Evolutionary conservation across 2,797 vertebrate species (phyloP).

Genomic region (Dryobates pubescens): DNA sequence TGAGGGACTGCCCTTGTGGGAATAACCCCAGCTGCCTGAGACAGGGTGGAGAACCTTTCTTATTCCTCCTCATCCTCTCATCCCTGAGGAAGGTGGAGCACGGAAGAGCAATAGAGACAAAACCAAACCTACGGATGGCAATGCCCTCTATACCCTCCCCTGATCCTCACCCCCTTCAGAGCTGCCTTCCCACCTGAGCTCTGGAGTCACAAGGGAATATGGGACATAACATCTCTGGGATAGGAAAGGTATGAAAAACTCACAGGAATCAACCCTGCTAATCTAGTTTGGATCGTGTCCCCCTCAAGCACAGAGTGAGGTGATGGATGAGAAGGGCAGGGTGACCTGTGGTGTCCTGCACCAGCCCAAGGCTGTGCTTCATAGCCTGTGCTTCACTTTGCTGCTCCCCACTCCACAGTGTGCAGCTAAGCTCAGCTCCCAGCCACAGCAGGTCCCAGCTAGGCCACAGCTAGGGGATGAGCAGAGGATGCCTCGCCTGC

Average conservation of each 20-base stretch:
- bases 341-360: neutral
- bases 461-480: neutral
- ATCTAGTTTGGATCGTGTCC: neutral
- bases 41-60: neutral
- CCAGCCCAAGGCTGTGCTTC: neutral
- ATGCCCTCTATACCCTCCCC: neutral
- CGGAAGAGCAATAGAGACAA: neutral
- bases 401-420: neutral
- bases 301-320: fast-evolving
- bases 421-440: constrained; percentile 39
- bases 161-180: neutral
- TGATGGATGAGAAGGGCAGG: neutral
- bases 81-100: neutral
- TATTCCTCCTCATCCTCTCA: neutral
- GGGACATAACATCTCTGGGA: neutral
- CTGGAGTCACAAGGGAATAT: neutral
- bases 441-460: constrained; percentile 12
- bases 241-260: neutral
- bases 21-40: neutral
- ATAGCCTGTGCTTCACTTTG: neutral
- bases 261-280: neutral
- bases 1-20: neutral
- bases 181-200: neutral
- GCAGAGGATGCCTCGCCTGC: neutral
- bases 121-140: neutral